phyloP scores from a whole-genome alignment of 2,888 invertebrate genomes.

The Drosophila tanythrix region DNA sequence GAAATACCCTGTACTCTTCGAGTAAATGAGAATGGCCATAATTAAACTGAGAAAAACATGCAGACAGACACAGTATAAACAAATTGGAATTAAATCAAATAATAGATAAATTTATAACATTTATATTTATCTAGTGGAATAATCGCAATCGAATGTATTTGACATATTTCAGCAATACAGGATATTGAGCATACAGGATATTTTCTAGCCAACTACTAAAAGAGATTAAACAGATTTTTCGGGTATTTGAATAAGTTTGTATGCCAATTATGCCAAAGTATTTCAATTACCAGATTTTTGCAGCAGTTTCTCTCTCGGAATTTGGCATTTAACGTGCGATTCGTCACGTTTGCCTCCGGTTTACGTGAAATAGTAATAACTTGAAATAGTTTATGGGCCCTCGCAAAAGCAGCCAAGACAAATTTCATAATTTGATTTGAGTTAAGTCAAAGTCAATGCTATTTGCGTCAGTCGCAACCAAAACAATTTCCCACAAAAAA shows the following conservation, averaged over 20 bases:
- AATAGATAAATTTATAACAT: background rate
- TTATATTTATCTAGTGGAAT: background rate
- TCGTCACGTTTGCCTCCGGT: slow-evolving; percentile 58
- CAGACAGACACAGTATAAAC: background rate
- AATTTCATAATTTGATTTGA: slow-evolving; percentile 52
- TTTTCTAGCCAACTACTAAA: background rate
- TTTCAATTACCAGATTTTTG: slow-evolving; percentile 61
- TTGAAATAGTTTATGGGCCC: slow-evolving; percentile 38
- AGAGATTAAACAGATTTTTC: slow-evolving; percentile 1
- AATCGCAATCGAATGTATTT: background rate
- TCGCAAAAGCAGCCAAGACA: slow-evolving; percentile 30
- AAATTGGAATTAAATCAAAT: too few relatives aligned
- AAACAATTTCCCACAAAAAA: slow-evolving; percentile 19
- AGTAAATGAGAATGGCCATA: background rate
- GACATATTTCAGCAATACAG: background rate
- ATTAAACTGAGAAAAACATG: background rate
- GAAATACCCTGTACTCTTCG: slow-evolving; percentile 18
- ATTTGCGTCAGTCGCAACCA: slow-evolving; percentile 52
- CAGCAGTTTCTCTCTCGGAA: slow-evolving; percentile 37
- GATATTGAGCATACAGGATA: background rate
- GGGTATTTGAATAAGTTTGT: slow-evolving; percentile 40
- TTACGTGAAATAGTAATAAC: slow-evolving; percentile 46
- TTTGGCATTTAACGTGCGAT: slow-evolving; percentile 48
- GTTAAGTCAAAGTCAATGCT: slow-evolving; percentile 58
- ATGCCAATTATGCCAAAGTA: slow-evolving; percentile 72